Evolutionary conservation across 2,113 vertebrate genomes (phyloP), one percentile per base, ranked within the genome.

Genomic region (Phyllostomus discolor): DNA sequence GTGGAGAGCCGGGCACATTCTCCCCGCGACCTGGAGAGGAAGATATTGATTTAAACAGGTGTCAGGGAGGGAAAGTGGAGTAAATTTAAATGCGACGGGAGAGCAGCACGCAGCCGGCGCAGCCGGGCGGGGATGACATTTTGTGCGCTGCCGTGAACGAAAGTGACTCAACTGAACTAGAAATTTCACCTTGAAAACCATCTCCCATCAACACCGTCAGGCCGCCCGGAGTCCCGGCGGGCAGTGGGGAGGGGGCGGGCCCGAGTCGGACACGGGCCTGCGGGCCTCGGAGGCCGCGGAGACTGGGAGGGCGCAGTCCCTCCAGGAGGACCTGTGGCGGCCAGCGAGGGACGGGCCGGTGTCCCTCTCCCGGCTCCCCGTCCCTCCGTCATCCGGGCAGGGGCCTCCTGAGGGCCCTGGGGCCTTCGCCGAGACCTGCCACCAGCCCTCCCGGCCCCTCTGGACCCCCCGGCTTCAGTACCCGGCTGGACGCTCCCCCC

Each of bases 1-100:
- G 99, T 99, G 98, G 99, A 99, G 99, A 98, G 99, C 99, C 98
- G 98, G 98, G 99, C 99, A 99, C 99, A 99, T 99, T 99, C 99
- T 99, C 99, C 99, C 99, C 99, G 98, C 99, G 99, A 99, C 99
- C 99, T 99, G 99, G 99, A 99, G 99, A 99, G 99, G 99, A 99
- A 99, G 99, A 99, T 99, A 99, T 99, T 99, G 99, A 99, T 99
- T 99, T 99, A 99, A 99, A 99, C 99, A 99, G 99, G 99, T 99
- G 99, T 99, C 99, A 99, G 99, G 98, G 99, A 99, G 99, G 99
- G 99, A 99, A 99, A 99, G 99, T 99, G 99, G 99, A 99, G 99
- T 99, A 99, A 99, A 99, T 99, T 99, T 99, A 99, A 99, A 99
- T 99, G 99, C 99, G 99, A 99, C 98, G 98, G 99, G 99, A 99